phyloP scores from a whole-genome alignment of 2,113 vertebrate genomes.

The Caranx ignobilis region DNA sequence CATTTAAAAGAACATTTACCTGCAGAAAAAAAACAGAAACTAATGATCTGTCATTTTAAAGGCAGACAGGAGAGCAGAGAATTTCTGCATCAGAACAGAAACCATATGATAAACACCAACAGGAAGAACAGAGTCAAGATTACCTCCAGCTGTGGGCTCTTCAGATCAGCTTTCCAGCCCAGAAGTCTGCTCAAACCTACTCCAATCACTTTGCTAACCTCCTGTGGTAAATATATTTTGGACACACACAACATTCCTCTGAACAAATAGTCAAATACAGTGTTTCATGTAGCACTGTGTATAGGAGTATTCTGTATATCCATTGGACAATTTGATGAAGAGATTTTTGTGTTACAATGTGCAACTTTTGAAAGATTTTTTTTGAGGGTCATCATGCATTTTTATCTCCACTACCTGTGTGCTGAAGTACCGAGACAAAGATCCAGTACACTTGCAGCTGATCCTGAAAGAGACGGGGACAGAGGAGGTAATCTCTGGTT shows the following conservation, averaged over 20 bases:
- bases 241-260: neutral
- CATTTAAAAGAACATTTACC: constrained; percentile 91
- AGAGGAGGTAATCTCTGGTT: neutral
- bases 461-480: constrained; percentile 85
- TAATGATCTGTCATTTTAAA: neutral
- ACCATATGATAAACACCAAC: neutral
- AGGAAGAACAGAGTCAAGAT: neutral
- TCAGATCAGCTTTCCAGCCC: constrained; percentile 89
- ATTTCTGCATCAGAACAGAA: neutral
- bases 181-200: constrained; percentile 83
- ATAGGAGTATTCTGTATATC: neutral
- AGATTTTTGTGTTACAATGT: neutral
- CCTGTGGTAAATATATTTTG: constrained; percentile 76
- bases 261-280: neutral
- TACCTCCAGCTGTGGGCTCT: constrained; percentile 90
- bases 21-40: constrained; percentile 63
- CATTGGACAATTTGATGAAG: neutral
- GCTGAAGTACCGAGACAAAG: constrained; percentile 80
- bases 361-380: neutral
- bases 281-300: rapidly evolving
- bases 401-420: constrained; percentile 84
- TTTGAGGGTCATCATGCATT: neutral
- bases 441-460: constrained; percentile 91
- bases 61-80: neutral
- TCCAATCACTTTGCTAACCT: constrained; percentile 88